Conservation (phyloP, 2,888 invertebrate species). For the Platerodrilus igneus region DNA sequence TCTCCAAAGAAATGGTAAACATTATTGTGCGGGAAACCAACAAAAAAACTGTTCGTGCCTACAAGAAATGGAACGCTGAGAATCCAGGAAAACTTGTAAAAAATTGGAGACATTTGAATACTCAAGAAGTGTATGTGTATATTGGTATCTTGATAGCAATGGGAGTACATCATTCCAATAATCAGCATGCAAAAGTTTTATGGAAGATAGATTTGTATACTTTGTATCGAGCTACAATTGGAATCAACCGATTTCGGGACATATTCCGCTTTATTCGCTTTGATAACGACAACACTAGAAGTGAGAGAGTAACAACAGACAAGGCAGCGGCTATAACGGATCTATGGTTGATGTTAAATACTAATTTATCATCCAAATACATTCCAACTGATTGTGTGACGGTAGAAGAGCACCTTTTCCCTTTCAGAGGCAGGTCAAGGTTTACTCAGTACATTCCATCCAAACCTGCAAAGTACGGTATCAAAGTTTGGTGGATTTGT, state of each 20-base stretch:
- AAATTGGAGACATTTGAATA: slow-evolving; percentile 7
- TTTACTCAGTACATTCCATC: too few relatives aligned
- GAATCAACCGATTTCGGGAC: too few relatives aligned
- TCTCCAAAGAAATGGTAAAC: slow-evolving; percentile 9
- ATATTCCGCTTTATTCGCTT: too few relatives aligned
- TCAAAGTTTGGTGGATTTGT: too few relatives aligned
- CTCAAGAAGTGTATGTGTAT: slow-evolving; percentile 4
- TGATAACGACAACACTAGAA: too few relatives aligned
- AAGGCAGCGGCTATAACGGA: too few relatives aligned
- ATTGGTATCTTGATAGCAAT: slow-evolving; percentile 7
- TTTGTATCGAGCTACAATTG: too few relatives aligned
- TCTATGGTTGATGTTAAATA: slow-evolving; percentile 5
- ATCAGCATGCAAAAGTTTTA: slow-evolving; percentile 3
- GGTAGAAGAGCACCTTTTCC: slow-evolving; percentile 1
- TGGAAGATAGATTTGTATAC: slow-evolving; percentile 1
- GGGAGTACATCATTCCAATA: slow-evolving; percentile 5
- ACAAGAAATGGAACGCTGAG: slow-evolving; percentile 6
- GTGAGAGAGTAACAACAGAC: slow-evolving; percentile 6
- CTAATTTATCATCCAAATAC: not conserved
- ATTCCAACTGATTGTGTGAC: slow-evolving; percentile 1
- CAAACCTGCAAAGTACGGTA: too few relatives aligned
- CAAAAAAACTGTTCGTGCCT: slow-evolving; percentile 6
- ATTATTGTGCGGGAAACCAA: slow-evolving; percentile 8
- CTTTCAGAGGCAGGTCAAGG: too few relatives aligned
- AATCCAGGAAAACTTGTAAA: slow-evolving; percentile 4